Percentiles rank a stretch among this genome's conserved stretches.
These are phyloP conservation scores for Andrena chrysosceles DNA, from an alignment of 2,888 invertebrate genomes.

Conservation along the genomic window DNA sequence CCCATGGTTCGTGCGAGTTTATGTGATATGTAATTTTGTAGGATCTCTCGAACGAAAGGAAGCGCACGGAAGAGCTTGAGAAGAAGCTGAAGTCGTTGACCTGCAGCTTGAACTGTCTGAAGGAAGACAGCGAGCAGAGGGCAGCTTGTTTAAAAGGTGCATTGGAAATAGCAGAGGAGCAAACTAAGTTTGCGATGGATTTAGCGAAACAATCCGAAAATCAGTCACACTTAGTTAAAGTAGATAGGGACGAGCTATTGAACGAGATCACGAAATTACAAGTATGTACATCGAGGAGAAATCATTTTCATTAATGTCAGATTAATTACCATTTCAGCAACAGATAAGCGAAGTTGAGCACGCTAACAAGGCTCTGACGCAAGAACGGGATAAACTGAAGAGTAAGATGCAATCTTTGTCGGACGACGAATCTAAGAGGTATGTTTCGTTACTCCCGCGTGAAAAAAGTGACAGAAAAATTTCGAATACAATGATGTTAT, in stretches of 20 bases:
- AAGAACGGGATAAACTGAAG: slow-evolving; percentile 71
- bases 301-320: slow-evolving; percentile 8
- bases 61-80: slow-evolving; percentile 62
- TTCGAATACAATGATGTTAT: no score
- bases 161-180: slow-evolving; percentile 65
- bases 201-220: slow-evolving; percentile 69
- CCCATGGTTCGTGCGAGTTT: background rate
- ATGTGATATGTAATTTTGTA: slow-evolving; percentile 34
- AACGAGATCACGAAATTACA: slow-evolving; percentile 63
- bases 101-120: slow-evolving; percentile 66
- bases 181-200: slow-evolving; percentile 68
- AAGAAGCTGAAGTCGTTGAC: slow-evolving; percentile 66
- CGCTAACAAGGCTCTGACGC: slow-evolving; percentile 62
- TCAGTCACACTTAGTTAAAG: slow-evolving; percentile 63
- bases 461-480: background rate
- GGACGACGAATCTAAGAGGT: slow-evolving; percentile 72
- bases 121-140: slow-evolving; percentile 63
- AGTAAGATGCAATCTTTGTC: slow-evolving; percentile 64
- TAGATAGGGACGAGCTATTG: slow-evolving; percentile 65
- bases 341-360: slow-evolving; percentile 59
- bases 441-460: background rate
- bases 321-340: slow-evolving; percentile 54
- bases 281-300: slow-evolving; percentile 46
- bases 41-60: slow-evolving; percentile 68
- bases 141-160: slow-evolving; percentile 64